phyloP scores from a whole-genome alignment of 2,888 invertebrate species.

The Eucera pruinosa region DNA sequence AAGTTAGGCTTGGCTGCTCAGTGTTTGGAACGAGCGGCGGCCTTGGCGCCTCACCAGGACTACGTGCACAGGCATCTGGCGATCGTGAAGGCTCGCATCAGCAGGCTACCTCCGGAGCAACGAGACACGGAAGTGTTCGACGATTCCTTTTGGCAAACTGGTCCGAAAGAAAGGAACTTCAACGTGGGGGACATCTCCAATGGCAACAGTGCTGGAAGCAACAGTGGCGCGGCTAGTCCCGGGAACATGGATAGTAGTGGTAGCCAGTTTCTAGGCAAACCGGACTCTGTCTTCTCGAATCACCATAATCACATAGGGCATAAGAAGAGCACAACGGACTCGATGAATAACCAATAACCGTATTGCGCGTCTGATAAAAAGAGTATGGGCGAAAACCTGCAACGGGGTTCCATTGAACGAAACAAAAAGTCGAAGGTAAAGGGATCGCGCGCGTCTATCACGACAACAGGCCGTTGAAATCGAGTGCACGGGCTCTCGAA shows the following conservation, averaged over 20 bases:
- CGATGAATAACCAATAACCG: constrained; percentile 74
- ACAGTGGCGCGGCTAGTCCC: constrained; percentile 56
- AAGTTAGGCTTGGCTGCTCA: constrained; percentile 93
- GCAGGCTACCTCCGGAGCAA: constrained; percentile 79
- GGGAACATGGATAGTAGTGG: constrained; percentile 54
- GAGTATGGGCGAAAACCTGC: constrained; percentile 69
- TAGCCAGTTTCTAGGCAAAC: constrained; percentile 74
- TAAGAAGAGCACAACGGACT: constrained; percentile 70
- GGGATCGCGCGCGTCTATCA: neutral
- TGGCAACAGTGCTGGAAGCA: constrained; percentile 4
- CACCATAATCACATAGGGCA: constrained; percentile 78
- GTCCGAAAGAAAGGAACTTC: constrained; percentile 63
- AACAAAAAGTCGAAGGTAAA: constrained; percentile 24
- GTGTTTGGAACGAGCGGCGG: constrained; percentile 92
- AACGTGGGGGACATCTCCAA: constrained; percentile 51
- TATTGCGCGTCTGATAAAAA: constrained; percentile 76
- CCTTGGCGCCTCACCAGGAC: constrained; percentile 94
- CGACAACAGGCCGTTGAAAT: constrained; percentile 35
- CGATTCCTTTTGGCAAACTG: constrained; percentile 76
- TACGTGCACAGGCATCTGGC: constrained; percentile 96
- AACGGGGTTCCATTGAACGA: constrained; percentile 61
- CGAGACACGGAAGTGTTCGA: constrained; percentile 78
- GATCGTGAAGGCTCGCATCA: constrained; percentile 91
- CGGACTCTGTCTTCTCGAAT: constrained; percentile 77
- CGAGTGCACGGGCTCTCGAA: constrained; percentile 59